Conservation (phyloP, 2,888 invertebrate genomes). For the Tetramorium bicarinatum region DNA sequence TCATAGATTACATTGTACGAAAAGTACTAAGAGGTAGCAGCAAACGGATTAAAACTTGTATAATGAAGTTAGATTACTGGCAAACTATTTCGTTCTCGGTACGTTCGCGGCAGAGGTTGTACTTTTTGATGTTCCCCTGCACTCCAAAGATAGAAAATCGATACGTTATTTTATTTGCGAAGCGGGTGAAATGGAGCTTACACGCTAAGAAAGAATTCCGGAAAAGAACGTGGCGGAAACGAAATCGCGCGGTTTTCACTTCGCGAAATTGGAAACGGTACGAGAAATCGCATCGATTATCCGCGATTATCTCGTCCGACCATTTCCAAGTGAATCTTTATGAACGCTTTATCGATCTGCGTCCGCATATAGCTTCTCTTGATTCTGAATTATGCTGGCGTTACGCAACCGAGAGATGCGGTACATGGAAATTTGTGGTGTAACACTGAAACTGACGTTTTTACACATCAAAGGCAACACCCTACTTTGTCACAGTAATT, state of each 20-base stretch:
- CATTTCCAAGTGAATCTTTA: constrained; percentile 31
- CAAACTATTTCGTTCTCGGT: constrained; percentile 4
- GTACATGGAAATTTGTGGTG: not conserved
- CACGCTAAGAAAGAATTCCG: not conserved
- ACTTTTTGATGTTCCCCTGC: not conserved
- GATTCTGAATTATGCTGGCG: constrained; percentile 30
- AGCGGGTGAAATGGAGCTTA: not conserved
- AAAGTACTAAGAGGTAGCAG: not conserved
- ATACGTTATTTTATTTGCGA: constrained; percentile 7
- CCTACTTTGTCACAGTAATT: constrained; percentile 12
- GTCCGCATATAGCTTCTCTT: constrained; percentile 23
- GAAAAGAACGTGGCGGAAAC: not conserved
- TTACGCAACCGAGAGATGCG: not conserved
- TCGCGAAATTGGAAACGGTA: not conserved
- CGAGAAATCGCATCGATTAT: constrained; percentile 30
- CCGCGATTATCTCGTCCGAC: constrained; percentile 24
- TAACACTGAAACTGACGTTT: constrained; percentile 39
- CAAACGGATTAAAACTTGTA: constrained; percentile 52
- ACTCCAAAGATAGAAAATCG: not conserved
- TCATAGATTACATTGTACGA: constrained; percentile 14
- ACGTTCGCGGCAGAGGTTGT: not conserved
- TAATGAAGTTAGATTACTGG: constrained; percentile 26
- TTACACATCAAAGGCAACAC: constrained; percentile 37
- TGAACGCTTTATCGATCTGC: constrained; percentile 27
- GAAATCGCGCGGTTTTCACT: not conserved